These are phyloP conservation scores for Trichogramma dendrolimi DNA, from an alignment of 2,888 invertebrate genomes.

Conservation along the genomic window DNA sequence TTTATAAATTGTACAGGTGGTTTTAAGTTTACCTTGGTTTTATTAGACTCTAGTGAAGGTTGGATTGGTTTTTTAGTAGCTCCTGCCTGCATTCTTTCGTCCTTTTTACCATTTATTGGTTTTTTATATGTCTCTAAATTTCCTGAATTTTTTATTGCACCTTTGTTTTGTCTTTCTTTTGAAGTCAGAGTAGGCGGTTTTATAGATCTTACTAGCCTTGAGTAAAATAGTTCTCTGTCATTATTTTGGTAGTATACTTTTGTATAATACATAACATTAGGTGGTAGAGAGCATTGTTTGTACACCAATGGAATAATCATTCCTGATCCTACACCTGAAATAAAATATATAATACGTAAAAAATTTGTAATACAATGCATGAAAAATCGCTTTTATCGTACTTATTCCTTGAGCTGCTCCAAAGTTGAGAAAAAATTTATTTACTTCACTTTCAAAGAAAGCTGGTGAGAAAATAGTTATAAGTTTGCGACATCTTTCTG, in stretches of 20 bases:
- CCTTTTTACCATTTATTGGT: too few species aligned
- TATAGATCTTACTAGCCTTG: constrained; percentile 60
- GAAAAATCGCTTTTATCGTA: constrained; percentile 46
- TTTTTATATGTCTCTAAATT: too few species aligned
- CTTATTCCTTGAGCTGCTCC: constrained; percentile 79
- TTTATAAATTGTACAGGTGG: too few species aligned
- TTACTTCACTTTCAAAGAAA: constrained; percentile 70
- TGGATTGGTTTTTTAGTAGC: too few species aligned
- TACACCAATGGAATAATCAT: constrained; percentile 68
- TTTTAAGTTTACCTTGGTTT: too few species aligned
- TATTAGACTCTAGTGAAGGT: too few species aligned
- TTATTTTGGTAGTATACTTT: constrained; percentile 58
- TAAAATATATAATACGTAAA: neutral
- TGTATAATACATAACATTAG: constrained; percentile 64
- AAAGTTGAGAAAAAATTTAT: constrained; percentile 74
- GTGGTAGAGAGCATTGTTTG: constrained; percentile 62
- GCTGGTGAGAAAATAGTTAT: constrained; percentile 75
- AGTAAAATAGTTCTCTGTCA: constrained; percentile 68
- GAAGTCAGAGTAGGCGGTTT: constrained; percentile 27
- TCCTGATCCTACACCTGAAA: neutral
- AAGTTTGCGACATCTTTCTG: constrained; percentile 72
- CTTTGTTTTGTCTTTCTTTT: too few species aligned
- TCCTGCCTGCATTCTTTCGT: too few species aligned
- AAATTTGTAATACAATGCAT: neutral
- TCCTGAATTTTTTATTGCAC: too few species aligned